Evolutionary conservation across 1,140 invertebrate species (phyloP).

Genomic region (Drosophila pandora): DNA sequence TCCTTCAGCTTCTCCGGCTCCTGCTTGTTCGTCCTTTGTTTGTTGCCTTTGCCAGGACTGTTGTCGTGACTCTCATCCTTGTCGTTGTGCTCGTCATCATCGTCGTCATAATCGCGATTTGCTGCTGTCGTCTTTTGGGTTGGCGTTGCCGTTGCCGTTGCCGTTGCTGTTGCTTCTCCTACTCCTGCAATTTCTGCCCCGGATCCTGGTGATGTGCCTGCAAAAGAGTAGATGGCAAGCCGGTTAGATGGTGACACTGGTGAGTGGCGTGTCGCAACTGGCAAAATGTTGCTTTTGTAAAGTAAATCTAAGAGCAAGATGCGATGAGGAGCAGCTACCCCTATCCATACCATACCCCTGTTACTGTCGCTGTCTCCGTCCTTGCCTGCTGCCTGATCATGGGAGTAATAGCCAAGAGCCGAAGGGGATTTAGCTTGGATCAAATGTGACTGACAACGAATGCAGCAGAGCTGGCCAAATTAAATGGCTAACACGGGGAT

Average conservation of each 20-base stretch:
- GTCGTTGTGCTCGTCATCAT: slow-evolving; percentile 73
- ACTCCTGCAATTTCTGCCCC: slow-evolving; percentile 12
- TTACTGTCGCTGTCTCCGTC: not conserved
- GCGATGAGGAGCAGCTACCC: slow-evolving; percentile 9
- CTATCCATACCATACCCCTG: not conserved
- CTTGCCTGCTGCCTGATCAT: slow-evolving; percentile 28
- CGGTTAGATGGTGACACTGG: slow-evolving; percentile 57
- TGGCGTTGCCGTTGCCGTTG: slow-evolving; percentile 30
- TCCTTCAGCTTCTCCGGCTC: slow-evolving; percentile 25
- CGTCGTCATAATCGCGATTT: slow-evolving; percentile 78
- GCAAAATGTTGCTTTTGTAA: slow-evolving; percentile 75
- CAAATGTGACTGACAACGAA: slow-evolving; percentile 29
- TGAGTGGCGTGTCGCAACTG: slow-evolving; percentile 75
- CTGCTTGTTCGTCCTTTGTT: slow-evolving; percentile 25
- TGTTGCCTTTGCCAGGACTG: slow-evolving; percentile 26
- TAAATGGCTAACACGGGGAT: slow-evolving; percentile 9
- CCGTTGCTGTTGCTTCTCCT: slow-evolving; percentile 9
- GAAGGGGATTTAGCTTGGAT: slow-evolving; percentile 34
- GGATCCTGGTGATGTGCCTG: slow-evolving; percentile 50
- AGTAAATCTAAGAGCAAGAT: slow-evolving; percentile 59
- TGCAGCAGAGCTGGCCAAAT: slow-evolving; percentile 3
- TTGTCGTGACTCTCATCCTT: slow-evolving; percentile 50
- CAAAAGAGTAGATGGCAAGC: slow-evolving; percentile 62
- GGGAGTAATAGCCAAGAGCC: slow-evolving; percentile 39
- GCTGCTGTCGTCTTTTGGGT: slow-evolving; percentile 67